Evolutionary conservation across 2,888 invertebrate species (phyloP).

Genomic region (Drosophila greeni): DNA sequence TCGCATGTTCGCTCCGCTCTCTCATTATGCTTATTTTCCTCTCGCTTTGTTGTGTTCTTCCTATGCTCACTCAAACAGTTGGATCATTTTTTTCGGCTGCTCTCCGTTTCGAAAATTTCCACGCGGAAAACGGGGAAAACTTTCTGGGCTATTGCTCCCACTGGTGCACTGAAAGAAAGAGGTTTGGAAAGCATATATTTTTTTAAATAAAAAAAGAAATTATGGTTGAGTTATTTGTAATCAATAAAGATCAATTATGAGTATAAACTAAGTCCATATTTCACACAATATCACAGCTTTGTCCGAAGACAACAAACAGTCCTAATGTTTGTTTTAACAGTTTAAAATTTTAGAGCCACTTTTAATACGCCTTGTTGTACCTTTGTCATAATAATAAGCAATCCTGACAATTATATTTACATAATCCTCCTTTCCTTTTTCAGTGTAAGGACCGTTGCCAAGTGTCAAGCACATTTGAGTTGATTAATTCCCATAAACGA

Average conservation of each 20-base stretch:
- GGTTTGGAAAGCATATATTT: neutral
- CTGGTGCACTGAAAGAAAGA: conserved; percentile 9
- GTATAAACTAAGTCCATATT: too few relatives aligned
- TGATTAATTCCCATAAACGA: conserved; percentile 64
- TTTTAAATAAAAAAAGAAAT: neutral
- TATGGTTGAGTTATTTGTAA: too few relatives aligned
- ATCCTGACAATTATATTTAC: neutral
- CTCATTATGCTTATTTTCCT: conserved; percentile 48
- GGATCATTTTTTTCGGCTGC: conserved; percentile 36
- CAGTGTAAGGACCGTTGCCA: conserved; percentile 36
- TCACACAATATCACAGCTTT: neutral
- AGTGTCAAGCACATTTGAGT: conserved; percentile 52
- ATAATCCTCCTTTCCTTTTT: neutral
- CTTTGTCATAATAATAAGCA: too few relatives aligned
- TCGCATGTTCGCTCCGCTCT: conserved; percentile 7
- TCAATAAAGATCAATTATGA: too few relatives aligned
- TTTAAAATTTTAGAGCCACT: too few relatives aligned
- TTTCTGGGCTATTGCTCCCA: conserved; percentile 13
- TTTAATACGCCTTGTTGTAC: neutral
- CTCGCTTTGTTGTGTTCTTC: conserved; percentile 39
- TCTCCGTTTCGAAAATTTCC: conserved; percentile 26
- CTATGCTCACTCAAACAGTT: conserved; percentile 35
- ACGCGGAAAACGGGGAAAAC: conserved; percentile 24
- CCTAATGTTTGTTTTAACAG: neutral
- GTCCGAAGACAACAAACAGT: neutral